These are phyloP conservation scores for Metallyticus violacea DNA, from an alignment of 2,888 invertebrate species.

Conservation along the genomic window DNA sequence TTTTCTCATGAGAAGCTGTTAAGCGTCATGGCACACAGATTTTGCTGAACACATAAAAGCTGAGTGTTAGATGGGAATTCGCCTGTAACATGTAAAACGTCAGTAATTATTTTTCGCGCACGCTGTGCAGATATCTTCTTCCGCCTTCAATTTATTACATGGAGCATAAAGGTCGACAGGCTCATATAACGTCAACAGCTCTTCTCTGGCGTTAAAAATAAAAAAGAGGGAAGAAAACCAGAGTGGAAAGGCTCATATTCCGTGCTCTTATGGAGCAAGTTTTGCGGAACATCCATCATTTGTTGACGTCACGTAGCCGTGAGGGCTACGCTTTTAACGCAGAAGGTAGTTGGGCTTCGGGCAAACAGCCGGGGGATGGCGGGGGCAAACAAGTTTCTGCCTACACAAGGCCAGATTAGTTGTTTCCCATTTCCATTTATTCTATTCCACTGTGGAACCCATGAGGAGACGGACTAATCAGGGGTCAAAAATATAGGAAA, in stretches of 20 bases:
- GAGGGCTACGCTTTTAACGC: not conserved
- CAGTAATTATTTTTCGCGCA: not conserved
- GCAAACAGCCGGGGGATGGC: not conserved
- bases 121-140: not conserved
- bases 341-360: not conserved
- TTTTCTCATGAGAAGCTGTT: too few relatives aligned
- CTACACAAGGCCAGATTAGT: not conserved
- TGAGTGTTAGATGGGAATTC: not conserved
- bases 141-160: not conserved
- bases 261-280: not conserved
- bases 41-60: not conserved
- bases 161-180: not conserved
- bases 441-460: not conserved
- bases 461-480: not conserved
- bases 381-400: not conserved
- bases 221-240: not conserved
- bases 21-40: too few relatives aligned
- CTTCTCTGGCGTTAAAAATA: not conserved
- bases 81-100: not conserved
- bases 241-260: not conserved
- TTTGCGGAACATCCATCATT: not conserved
- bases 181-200: not conserved
- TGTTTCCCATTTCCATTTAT: not conserved
- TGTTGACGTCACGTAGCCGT: not conserved
- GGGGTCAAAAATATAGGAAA: not conserved